These are phyloP conservation scores for Gari tellinella DNA, from an alignment of 2,888 invertebrate species.

Conservation along the genomic window DNA sequence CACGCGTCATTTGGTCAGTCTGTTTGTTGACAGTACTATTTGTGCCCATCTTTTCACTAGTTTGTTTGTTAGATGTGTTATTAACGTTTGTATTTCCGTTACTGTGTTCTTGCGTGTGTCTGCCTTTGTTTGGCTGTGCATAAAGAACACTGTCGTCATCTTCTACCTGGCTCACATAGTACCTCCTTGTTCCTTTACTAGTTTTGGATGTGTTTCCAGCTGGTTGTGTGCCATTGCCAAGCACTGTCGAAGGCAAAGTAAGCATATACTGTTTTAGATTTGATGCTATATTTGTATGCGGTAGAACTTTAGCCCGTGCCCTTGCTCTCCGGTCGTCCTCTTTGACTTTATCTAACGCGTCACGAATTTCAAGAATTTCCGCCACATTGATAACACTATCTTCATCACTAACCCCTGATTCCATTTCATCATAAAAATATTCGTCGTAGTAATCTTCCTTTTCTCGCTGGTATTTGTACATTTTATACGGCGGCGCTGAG, in stretches of 20 bases:
- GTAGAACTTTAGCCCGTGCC: not conserved
- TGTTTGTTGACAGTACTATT: too few species aligned
- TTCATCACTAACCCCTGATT: slow-evolving; percentile 20
- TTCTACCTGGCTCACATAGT: too few species aligned
- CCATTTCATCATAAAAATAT: slow-evolving; percentile 45
- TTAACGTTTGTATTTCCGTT: too few species aligned
- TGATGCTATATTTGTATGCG: slow-evolving; percentile 10
- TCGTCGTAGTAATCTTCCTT: slow-evolving; percentile 43
- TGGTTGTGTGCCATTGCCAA: not conserved
- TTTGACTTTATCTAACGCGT: not conserved
- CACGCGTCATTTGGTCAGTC: too few species aligned
- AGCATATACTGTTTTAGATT: slow-evolving; percentile 19
- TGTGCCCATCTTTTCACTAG: too few species aligned
- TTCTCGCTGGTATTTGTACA: slow-evolving; percentile 7
- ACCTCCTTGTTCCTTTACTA: too few species aligned
- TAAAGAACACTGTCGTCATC: too few species aligned
- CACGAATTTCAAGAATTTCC: slow-evolving; percentile 42
- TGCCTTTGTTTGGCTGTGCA: not conserved
- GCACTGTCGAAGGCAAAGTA: slow-evolving; percentile 17
- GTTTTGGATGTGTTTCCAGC: too few species aligned
- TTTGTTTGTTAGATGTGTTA: too few species aligned
- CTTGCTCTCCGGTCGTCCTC: not conserved
- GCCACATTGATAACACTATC: slow-evolving; percentile 38
- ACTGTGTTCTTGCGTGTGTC: not conserved
- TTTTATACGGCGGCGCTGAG: slow-evolving; percentile 10